Evolutionary conservation across 2,113 vertebrate species (phyloP).

Genomic region (Erpornis zantholeuca): DNA sequence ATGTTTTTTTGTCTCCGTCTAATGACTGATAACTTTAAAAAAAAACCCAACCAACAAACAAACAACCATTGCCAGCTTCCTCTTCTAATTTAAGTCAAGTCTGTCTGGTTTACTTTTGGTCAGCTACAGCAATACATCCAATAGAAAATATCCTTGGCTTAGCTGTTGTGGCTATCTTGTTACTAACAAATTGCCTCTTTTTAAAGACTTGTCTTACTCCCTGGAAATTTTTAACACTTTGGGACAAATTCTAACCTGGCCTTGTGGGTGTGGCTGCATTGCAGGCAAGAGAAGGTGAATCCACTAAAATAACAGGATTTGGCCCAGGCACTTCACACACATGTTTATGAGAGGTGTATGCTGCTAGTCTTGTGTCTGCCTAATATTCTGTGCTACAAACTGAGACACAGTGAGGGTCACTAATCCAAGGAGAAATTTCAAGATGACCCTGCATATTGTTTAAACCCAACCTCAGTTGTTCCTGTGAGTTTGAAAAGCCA

Average conservation of each 20-base stretch:
- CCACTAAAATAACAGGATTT: not conserved
- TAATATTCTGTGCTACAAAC: not conserved
- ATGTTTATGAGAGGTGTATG: not conserved
- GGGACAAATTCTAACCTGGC: not conserved
- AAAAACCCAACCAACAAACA: not conserved
- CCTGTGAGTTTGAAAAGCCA: not conserved
- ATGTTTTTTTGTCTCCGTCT: slow-evolving; percentile 40
- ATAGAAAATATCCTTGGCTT: not conserved
- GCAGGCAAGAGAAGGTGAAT: not conserved
- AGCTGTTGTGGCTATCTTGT: not conserved
- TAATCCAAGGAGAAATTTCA: not conserved
- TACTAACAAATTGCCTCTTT: not conserved
- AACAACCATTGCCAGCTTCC: not conserved
- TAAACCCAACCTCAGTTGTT: not conserved
- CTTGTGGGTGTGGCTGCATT: not conserved
- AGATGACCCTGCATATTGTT: not conserved
- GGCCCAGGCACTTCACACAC: not conserved
- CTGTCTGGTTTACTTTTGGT: not conserved
- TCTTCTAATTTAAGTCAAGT: slow-evolving; percentile 25
- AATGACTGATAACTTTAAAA: slow-evolving; percentile 46
- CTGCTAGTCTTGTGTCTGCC: not conserved
- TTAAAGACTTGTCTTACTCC: not conserved
- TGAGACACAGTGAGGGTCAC: not conserved
- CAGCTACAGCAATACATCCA: not conserved
- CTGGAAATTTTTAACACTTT: not conserved